phyloP scores from a whole-genome alignment of 1,140 invertebrate species.

The Scaptomyza graminum region DNA sequence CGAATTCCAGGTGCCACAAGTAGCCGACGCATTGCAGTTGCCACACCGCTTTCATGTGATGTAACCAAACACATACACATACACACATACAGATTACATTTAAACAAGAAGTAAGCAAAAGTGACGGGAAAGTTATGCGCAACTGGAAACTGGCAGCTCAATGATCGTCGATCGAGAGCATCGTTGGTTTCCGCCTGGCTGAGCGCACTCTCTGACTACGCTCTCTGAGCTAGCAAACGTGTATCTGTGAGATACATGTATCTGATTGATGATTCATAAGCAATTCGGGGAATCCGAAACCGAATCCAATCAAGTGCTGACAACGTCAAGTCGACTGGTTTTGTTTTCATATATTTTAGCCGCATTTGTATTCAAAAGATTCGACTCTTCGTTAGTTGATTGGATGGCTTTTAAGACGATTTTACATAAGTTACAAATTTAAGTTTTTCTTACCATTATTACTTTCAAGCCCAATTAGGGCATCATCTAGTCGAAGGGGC shows the following conservation, averaged over 20 bases:
- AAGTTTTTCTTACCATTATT: no score
- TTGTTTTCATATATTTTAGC: constrained; percentile 23
- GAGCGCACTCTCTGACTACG: constrained; percentile 10
- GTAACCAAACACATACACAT: constrained; percentile 34
- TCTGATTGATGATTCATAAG: constrained; percentile 55
- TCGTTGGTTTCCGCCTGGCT: constrained; percentile 57
- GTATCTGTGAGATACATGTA: constrained; percentile 30
- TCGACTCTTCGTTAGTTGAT: background rate
- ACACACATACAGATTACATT: no score
- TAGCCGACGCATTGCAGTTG: constrained; percentile 28
- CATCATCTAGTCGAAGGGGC: background rate
- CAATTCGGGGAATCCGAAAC: constrained; percentile 74
- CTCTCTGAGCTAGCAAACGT: constrained; percentile 3
- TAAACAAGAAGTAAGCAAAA: constrained; percentile 15
- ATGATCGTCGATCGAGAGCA: constrained; percentile 15
- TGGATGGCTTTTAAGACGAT: background rate
- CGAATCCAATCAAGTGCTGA: constrained; percentile 66
- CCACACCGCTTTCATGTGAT: constrained; percentile 41
- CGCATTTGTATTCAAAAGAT: constrained; percentile 7
- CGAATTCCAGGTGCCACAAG: constrained; percentile 13
- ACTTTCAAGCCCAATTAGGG: no score
- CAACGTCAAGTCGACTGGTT: constrained; percentile 59
- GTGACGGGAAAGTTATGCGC: constrained; percentile 49
- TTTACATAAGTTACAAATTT: no score
- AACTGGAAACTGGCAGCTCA: constrained; percentile 45